Percentiles rank a stretch among this genome's conserved stretches.
phyloP scores from a whole-genome alignment of 2,113 vertebrate species.

The Isurus oxyrinchus region DNA sequence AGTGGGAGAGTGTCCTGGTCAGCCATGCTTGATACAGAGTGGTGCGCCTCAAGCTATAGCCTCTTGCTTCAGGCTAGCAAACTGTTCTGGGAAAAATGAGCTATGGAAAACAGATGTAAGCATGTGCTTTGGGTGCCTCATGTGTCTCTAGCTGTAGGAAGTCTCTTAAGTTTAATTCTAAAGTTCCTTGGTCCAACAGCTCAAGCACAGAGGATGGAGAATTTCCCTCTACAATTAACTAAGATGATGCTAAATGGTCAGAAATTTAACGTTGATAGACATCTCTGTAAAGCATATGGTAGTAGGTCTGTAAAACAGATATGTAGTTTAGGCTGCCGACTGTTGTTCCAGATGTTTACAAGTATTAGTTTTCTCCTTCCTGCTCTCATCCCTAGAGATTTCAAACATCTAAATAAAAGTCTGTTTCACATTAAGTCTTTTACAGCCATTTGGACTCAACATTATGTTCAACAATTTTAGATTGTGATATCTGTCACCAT shows the following conservation, averaged over 20 bases:
- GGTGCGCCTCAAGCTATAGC: no score
- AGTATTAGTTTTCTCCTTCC: background rate
- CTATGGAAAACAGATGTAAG: no score
- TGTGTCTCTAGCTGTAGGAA: no score
- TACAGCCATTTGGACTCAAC: no score
- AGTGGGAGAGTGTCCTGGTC: no score
- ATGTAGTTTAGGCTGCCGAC: background rate
- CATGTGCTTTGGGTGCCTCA: no score
- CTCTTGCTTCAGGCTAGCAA: no score
- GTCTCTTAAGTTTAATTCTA: no score
- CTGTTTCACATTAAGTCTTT: background rate
- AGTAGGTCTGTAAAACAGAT: background rate
- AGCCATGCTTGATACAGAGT: no score
- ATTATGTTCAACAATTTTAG: no score
- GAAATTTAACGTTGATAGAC: background rate
- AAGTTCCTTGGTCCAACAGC: background rate
- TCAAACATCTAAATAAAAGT: background rate
- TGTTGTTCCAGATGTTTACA: background rate
- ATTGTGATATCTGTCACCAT: no score
- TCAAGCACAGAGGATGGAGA: background rate
- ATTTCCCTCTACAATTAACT: background rate
- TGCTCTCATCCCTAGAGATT: background rate
- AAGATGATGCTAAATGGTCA: background rate
- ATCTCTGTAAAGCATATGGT: background rate
- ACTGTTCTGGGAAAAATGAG: no score